These are phyloP conservation scores for Neosilurus mollespiculum DNA, from an alignment of 2,797 vertebrate species.

Conservation along the genomic window DNA sequence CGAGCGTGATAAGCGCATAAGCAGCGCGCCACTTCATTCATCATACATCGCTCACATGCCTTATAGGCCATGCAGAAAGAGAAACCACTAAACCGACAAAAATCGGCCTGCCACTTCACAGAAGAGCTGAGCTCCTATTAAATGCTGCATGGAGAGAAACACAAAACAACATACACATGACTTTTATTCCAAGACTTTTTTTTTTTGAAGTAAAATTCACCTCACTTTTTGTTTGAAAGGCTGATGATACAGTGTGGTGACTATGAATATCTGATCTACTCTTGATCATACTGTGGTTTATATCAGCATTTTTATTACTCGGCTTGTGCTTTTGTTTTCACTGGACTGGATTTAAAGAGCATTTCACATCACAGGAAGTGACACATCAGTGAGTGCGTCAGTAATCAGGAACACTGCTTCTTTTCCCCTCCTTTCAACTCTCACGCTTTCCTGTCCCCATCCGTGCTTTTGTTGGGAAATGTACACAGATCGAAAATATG, in stretches of 20 bases:
- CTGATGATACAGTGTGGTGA: slow-evolving; percentile 19
- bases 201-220: background rate
- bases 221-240: background rate
- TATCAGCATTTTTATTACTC: slow-evolving; percentile 51
- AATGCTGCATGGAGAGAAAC: slow-evolving; percentile 52
- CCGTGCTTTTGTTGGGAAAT: background rate
- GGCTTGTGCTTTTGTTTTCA: slow-evolving; percentile 41
- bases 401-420: slow-evolving; percentile 66
- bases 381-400: slow-evolving; percentile 75
- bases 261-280: slow-evolving; percentile 34
- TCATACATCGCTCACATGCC: slow-evolving; percentile 97
- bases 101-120: slow-evolving; percentile 61
- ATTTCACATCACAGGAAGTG: slow-evolving; percentile 80
- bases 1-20: slow-evolving; percentile 99
- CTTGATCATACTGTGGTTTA: slow-evolving; percentile 40
- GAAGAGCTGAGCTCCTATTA: slow-evolving; percentile 72
- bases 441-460: background rate
- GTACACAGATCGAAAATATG: slow-evolving; percentile 57
- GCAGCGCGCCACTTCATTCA: slow-evolving; percentile 97
- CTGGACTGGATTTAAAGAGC: slow-evolving; percentile 76
- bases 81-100: slow-evolving; percentile 83
- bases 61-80: slow-evolving; percentile 87
- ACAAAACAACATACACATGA: slow-evolving; percentile 6
- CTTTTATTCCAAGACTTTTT: background rate
- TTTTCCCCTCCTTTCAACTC: background rate